Evolutionary conservation across 2,888 invertebrate genomes (phyloP).

Genomic region (Mesopsocus fuscifrons): DNA sequence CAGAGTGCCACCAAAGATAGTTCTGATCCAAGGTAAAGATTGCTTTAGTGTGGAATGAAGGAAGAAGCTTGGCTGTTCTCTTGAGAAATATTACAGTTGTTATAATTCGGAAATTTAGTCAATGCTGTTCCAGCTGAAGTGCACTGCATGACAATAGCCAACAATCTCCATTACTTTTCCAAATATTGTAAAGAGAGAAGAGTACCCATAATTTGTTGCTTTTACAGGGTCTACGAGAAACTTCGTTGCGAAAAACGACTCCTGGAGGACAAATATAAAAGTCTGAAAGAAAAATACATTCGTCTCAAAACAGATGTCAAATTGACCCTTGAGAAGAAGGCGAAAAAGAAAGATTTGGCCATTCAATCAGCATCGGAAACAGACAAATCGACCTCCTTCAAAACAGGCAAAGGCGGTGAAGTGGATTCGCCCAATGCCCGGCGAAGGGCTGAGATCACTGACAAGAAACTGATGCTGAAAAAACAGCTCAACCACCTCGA

Average conservation of each 20-base stretch:
- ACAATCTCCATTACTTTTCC: too few relatives aligned
- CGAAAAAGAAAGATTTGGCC: constrained; percentile 31
- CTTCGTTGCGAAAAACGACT: constrained; percentile 48
- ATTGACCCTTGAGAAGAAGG: constrained; percentile 49
- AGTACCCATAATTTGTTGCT: too few relatives aligned
- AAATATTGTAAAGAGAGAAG: too few relatives aligned
- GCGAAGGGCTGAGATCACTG: background rate
- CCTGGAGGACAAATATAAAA: constrained; percentile 57
- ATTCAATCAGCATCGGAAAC: constrained; percentile 57
- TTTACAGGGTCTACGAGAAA: constrained; percentile 36
- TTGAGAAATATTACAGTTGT: too few relatives aligned
- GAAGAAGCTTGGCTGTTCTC: too few relatives aligned
- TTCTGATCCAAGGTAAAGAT: too few relatives aligned
- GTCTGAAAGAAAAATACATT: constrained; percentile 63
- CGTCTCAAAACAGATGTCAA: constrained; percentile 63
- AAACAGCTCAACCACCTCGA: constrained; percentile 1
- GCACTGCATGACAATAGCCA: too few relatives aligned
- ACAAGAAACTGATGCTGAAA: constrained; percentile 3
- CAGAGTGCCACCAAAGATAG: too few relatives aligned
- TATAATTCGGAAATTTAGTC: too few relatives aligned
- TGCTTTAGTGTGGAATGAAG: too few relatives aligned
- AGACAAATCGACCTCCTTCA: constrained; percentile 48
- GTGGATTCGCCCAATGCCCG: constrained; percentile 16
- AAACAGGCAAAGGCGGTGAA: constrained; percentile 38
- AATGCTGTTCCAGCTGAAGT: too few relatives aligned